Conservation (phyloP, 1,140 invertebrate species). For the Zaprionus kolodkinae region DNA sequence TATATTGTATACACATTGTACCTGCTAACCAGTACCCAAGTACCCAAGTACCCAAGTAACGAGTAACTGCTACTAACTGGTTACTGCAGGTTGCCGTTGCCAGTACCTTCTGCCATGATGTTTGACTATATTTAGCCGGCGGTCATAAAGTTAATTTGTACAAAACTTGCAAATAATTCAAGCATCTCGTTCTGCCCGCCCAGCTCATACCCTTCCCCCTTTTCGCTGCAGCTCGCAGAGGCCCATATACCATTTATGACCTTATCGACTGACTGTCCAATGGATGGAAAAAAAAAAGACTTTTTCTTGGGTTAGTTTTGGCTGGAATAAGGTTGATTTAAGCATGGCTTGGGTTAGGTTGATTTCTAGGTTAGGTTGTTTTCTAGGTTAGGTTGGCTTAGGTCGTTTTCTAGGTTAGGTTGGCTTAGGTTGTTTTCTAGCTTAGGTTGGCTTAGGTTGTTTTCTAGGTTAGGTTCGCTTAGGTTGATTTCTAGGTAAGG, state of each 20-base stretch:
- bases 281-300: neutral
- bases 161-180: constrained; percentile 82
- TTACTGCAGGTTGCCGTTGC: neutral
- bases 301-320: neutral
- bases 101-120: constrained; percentile 41
- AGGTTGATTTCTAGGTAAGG: too few relatives aligned
- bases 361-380: too few relatives aligned
- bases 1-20: constrained; percentile 81
- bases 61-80: constrained; percentile 11
- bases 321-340: neutral
- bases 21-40: constrained; percentile 15
- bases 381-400: too few relatives aligned
- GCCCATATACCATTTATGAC: neutral
- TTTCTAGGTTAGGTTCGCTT: too few relatives aligned
- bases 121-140: constrained; percentile 81
- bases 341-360: too few relatives aligned
- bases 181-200: constrained; percentile 19
- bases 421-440: too few relatives aligned
- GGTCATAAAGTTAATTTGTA: constrained; percentile 82
- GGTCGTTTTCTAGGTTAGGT: too few relatives aligned
- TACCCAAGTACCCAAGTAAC: constrained; percentile 1
- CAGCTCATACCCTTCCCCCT: too few relatives aligned
- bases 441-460: too few relatives aligned
- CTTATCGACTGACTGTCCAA: neutral
- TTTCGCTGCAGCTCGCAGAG: neutral